Conservation (phyloP, 2,113 vertebrate species). For the Myiagra hebetior region DNA sequence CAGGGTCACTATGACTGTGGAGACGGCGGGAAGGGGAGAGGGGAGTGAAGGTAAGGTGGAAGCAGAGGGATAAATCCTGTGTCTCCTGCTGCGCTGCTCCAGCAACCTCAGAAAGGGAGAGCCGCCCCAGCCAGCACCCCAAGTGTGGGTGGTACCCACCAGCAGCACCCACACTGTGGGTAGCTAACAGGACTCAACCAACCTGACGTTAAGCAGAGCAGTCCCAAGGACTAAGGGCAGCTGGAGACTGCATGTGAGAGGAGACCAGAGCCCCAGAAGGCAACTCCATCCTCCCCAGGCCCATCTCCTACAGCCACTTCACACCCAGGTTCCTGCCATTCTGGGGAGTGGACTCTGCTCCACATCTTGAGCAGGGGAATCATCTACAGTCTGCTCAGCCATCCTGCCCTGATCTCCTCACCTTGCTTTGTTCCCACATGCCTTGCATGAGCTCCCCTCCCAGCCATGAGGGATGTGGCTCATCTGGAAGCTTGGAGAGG, state of each 20-base stretch:
- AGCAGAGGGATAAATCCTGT: not conserved
- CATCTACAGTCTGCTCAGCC: not conserved
- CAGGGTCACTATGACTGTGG: constrained; percentile 82
- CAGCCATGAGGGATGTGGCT: not conserved
- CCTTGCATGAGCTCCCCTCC: not conserved
- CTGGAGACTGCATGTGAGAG: not conserved
- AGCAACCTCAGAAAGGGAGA: not conserved
- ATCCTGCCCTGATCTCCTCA: not conserved
- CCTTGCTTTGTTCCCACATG: not conserved
- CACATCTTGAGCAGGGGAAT: accelerated
- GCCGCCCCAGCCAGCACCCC: not conserved
- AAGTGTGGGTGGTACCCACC: not conserved
- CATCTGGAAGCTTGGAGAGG: accelerated
- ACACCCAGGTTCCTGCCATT: not conserved
- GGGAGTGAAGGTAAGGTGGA: not conserved
- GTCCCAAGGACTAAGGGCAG: not conserved
- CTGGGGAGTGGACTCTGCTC: not conserved
- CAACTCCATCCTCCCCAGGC: not conserved
- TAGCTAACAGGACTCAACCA: not conserved
- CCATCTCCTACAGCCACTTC: not conserved
- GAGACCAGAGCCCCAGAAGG: not conserved
- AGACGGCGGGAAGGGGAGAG: not conserved
- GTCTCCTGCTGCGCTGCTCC: not conserved
- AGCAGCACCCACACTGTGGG: not conserved
- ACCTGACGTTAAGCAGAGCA: not conserved